phyloP scores from a whole-genome alignment of 2,888 invertebrate species.

The Pristionchus exspectatus region DNA sequence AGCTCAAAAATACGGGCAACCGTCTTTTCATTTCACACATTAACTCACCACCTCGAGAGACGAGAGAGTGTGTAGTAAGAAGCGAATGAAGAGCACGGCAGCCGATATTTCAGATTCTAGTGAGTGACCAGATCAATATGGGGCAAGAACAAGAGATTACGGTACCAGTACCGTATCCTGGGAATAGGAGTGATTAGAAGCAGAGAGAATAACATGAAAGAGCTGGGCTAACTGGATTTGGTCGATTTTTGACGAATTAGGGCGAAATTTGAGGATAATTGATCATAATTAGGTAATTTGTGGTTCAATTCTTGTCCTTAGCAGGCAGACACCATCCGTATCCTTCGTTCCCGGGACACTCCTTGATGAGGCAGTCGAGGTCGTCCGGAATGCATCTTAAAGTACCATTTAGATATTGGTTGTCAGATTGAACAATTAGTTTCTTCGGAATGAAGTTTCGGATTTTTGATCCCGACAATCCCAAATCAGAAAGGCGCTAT shows the following conservation, averaged over 20 bases:
- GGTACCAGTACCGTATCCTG: constrained; percentile 2
- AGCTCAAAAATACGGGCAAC: neutral
- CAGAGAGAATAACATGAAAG: neutral
- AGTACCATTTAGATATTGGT: no score
- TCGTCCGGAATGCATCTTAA: constrained; percentile 51
- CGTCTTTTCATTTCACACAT: neutral
- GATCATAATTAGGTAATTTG: neutral
- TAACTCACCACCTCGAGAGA: neutral
- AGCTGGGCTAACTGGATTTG: constrained; percentile 19
- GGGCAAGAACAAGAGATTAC: neutral
- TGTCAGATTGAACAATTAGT: no score
- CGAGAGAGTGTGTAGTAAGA: neutral
- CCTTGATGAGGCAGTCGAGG: constrained; percentile 36
- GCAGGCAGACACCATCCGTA: constrained; percentile 51
- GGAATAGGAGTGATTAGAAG: neutral
- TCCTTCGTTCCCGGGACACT: neutral
- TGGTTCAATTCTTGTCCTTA: constrained; percentile 1
- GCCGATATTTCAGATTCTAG: neutral
- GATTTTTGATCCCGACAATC: no score
- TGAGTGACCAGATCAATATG: neutral
- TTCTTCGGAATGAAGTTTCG: no score
- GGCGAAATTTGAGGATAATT: neutral
- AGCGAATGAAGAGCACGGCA: neutral
- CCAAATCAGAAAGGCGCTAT: no score
- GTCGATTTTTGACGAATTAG: neutral